Base-by-base conservation (phyloP, 2,797 vertebrate species). In the Muraenolepis orangiensis region DNA sequence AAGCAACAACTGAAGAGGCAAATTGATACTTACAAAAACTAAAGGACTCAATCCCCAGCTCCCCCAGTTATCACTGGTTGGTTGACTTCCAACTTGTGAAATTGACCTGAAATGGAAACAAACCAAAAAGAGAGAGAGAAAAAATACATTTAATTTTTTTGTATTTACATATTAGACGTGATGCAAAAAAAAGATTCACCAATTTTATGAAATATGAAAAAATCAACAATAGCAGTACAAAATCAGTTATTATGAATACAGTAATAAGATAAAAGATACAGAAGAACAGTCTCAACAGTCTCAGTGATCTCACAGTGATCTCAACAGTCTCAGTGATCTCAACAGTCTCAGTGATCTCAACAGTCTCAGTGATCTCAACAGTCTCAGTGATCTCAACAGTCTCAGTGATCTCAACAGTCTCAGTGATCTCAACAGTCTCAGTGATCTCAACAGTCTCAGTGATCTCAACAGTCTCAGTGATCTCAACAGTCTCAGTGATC, bases 61-160 rank as follows among this genome's bases (percentile, higher is more conserved):
- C 94, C 96, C 97, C 96, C 97, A 97, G 95, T 92, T 91, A 95
- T 98, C 95, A 99, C 95, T 96, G 95, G 90, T 93, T 89, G 91
- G 89, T 93, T 92, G 93, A 93, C 95, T 94, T 95, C 95, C 94
- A 96, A 97, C 94, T 98, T 97, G 98, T 99, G 96, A 96, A 99
- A 97, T 90, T 95, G 92, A 96, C 92, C 98, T 99, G 90, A 82
- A 95, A 91, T 38, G 82, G 16, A n/a, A 79, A 87, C 72, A 80
- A 13, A n/a, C n/a, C 69, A 67, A 71, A 68, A 69, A 72, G 72
- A 75, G 51, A n/a, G 61, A 5, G 76, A 71, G 81, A 69, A 80
- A 69, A 77, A 36, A 31, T 10, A 13, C 18, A 51, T 72, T 78
- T 69, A 40, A 30, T 34, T 76, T 20, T n/a, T 71, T 64, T 74